phyloP scores from a whole-genome alignment of 2,797 vertebrate species.

The Pipistrellus pipistrellus region DNA sequence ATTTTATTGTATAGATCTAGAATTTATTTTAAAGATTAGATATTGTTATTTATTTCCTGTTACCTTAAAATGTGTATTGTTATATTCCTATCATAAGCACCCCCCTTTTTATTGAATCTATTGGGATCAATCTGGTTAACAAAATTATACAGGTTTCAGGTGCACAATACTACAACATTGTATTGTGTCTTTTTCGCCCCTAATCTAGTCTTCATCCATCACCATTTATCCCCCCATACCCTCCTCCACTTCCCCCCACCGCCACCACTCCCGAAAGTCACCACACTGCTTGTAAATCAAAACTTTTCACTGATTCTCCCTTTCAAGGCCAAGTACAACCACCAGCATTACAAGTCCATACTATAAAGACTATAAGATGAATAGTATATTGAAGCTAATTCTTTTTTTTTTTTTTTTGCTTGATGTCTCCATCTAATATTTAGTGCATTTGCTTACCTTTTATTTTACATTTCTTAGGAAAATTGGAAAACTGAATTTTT shows the following conservation, averaged over 20 bases:
- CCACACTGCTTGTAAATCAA: not conserved
- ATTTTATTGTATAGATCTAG: not conserved
- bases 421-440: not conserved
- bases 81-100: constrained; percentile 36
- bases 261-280: not conserved
- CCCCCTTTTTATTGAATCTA: not conserved
- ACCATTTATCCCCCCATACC: not conserved
- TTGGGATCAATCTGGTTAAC: not conserved
- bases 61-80: not conserved
- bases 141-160: not conserved
- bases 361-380: constrained; percentile 23
- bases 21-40: constrained; percentile 64
- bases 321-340: constrained; percentile 27
- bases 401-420: not conserved
- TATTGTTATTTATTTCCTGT: constrained; percentile 26
- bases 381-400: not conserved
- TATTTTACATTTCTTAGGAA: constrained; percentile 25
- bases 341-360: not conserved
- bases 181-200: not conserved
- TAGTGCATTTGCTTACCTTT: not conserved
- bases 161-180: not conserved
- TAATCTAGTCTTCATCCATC: not conserved
- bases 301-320: not conserved
- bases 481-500: constrained; percentile 44
- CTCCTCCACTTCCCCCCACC: too few relatives aligned